Percentiles rank a stretch among this genome's conserved stretches.
phyloP scores from a whole-genome alignment of 2,888 invertebrate genomes.

The Dolomedes plantarius region DNA sequence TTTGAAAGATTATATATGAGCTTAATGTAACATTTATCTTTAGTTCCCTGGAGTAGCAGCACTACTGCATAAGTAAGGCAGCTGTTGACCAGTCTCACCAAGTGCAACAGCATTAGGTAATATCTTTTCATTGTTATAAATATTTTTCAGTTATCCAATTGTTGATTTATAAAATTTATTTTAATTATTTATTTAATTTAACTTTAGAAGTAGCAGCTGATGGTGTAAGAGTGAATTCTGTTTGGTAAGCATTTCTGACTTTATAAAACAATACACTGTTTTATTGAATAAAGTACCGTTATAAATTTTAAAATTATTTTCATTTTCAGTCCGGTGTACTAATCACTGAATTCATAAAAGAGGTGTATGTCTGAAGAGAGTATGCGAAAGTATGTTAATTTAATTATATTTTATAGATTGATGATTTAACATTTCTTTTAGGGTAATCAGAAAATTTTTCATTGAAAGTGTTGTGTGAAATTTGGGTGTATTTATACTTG shows the following conservation, averaged over 20 bases:
- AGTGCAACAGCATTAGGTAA: constrained; percentile 89
- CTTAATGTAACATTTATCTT: no score
- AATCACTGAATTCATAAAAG: constrained; percentile 89
- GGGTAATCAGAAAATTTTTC: no score
- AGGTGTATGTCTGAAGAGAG: constrained; percentile 86
- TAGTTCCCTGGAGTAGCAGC: constrained; percentile 90
- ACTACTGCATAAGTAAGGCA: constrained; percentile 92
- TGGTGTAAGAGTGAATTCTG: constrained; percentile 78
- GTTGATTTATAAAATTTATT: no score
- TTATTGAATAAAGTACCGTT: no score
- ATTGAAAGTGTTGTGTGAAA: no score
- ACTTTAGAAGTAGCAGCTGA: constrained; percentile 77
- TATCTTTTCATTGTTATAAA: neutral
- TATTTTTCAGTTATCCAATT: no score
- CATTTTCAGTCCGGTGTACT: constrained; percentile 87
- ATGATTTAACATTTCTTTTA: no score
- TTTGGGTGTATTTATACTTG: no score
- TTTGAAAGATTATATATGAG: no score
- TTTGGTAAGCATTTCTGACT: constrained; percentile 77
- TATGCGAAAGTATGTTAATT: constrained; percentile 82
- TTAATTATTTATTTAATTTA: neutral
- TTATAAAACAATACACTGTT: no score
- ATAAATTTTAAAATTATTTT: no score
- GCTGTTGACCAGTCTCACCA: constrained; percentile 94
- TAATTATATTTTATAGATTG: no score